A percentile compares a stretch with the other conserved stretches of the same genome.
Evolutionary conservation across 2,113 vertebrate genomes (phyloP).

Genomic region (Halcyon senegalensis): DNA sequence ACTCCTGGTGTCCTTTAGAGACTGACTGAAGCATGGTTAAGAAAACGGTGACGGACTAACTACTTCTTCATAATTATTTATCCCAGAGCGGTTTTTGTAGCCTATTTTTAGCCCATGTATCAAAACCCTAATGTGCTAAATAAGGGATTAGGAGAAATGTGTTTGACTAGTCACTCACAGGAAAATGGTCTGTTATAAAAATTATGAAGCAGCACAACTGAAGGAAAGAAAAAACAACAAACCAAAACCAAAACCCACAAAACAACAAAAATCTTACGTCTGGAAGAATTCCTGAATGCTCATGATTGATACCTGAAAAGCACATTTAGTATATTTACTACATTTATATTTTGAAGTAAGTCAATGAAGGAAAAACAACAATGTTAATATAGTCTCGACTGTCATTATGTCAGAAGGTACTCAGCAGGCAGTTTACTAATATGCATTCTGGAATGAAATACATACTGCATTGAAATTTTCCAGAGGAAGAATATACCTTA

Average conservation of each 20-base stretch:
- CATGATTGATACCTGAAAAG: not conserved
- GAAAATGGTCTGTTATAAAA: not conserved
- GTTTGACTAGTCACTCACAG: not conserved
- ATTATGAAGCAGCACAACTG: not conserved
- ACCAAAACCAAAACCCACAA: not conserved
- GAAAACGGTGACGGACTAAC: not conserved
- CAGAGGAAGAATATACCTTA: not conserved
- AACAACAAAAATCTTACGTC: accelerated
- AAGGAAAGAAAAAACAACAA: not conserved
- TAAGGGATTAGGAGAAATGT: not conserved
- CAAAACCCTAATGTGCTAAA: not conserved
- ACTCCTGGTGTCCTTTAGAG: not conserved
- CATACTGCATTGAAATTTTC: not conserved
- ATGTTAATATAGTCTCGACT: not conserved
- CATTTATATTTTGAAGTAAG: not conserved
- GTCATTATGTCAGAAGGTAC: not conserved
- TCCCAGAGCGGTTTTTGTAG: not conserved
- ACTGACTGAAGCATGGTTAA: not conserved
- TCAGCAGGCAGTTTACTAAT: not conserved
- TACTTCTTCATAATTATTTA: not conserved
- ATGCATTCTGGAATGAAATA: not conserved
- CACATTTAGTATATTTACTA: not conserved
- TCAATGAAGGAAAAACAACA: not conserved
- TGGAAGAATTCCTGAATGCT: not conserved
- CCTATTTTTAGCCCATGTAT: not conserved